Conservation (phyloP, 2,797 vertebrate genomes). For the Buceros bicornis region DNA sequence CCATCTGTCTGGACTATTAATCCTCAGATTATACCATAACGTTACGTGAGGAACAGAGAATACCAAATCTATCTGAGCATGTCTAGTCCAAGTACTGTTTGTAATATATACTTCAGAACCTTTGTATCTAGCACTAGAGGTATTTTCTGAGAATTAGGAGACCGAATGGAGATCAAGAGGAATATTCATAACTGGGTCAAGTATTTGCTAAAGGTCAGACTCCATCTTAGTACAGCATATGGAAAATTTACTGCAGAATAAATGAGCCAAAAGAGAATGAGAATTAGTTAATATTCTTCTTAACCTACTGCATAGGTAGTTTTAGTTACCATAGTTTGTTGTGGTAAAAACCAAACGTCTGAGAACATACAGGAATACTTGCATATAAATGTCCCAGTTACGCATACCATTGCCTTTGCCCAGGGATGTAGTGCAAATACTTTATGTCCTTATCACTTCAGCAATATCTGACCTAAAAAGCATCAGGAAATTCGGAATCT, state of each 20-base stretch:
- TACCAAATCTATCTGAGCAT: background rate
- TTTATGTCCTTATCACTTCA: background rate
- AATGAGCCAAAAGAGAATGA: background rate
- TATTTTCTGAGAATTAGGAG: background rate
- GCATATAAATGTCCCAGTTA: background rate
- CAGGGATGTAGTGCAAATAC: background rate
- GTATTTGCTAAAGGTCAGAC: constrained; percentile 21
- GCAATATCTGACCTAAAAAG: background rate
- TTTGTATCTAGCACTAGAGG: background rate
- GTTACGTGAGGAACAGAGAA: background rate
- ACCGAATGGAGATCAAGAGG: background rate
- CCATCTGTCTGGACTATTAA: background rate
- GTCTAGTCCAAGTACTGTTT: background rate
- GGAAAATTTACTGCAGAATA: background rate
- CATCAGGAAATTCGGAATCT: background rate
- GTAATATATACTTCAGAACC: background rate
- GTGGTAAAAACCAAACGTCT: background rate
- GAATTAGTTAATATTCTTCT: background rate
- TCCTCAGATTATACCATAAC: background rate
- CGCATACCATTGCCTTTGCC: background rate
- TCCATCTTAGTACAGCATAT: background rate
- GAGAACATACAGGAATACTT: background rate
- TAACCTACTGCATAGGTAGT: background rate
- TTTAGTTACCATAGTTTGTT: background rate
- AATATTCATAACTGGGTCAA: background rate